Percentiles rank a stretch among this genome's conserved stretches.
phyloP scores from a whole-genome alignment of 2,888 invertebrate genomes.

The Deroplatys truncata region DNA sequence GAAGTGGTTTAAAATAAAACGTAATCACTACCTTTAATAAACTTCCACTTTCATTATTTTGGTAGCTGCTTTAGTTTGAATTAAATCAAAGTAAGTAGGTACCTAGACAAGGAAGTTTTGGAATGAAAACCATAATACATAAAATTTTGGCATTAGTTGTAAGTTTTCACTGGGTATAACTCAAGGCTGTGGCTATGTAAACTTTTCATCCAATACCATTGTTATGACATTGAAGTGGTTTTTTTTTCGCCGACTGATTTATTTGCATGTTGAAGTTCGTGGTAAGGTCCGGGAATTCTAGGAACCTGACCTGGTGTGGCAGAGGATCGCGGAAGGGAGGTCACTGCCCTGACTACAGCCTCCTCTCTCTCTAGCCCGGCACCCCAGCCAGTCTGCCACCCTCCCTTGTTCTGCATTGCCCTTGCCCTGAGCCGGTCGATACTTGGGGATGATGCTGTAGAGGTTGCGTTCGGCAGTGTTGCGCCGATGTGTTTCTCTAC shows the following conservation, averaged over 20 bases:
- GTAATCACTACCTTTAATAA: too few relatives aligned
- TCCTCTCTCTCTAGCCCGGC: not conserved
- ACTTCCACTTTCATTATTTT: too few relatives aligned
- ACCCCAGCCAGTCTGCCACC: not conserved
- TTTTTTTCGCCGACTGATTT: not conserved
- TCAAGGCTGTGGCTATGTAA: too few relatives aligned
- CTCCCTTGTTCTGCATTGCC: conserved; percentile 4
- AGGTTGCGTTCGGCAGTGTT: not conserved
- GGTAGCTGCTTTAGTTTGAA: too few relatives aligned
- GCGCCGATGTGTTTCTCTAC: not conserved
- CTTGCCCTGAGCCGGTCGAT: conserved; percentile 7
- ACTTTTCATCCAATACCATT: too few relatives aligned
- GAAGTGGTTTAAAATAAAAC: too few relatives aligned
- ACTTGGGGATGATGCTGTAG: conserved; percentile 1
- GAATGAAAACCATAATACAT: too few relatives aligned
- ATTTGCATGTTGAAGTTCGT: not conserved
- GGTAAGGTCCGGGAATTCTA: not conserved
- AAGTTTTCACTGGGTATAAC: too few relatives aligned
- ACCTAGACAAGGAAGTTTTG: too few relatives aligned
- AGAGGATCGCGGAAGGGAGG: not conserved
- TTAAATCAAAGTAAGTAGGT: too few relatives aligned
- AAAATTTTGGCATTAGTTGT: too few relatives aligned
- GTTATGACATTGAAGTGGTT: too few relatives aligned
- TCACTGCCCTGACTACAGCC: not conserved
- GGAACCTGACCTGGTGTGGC: conserved; percentile 2